Conservation (phyloP, 2,888 invertebrate species). For the Epistrophe grossulariae region DNA sequence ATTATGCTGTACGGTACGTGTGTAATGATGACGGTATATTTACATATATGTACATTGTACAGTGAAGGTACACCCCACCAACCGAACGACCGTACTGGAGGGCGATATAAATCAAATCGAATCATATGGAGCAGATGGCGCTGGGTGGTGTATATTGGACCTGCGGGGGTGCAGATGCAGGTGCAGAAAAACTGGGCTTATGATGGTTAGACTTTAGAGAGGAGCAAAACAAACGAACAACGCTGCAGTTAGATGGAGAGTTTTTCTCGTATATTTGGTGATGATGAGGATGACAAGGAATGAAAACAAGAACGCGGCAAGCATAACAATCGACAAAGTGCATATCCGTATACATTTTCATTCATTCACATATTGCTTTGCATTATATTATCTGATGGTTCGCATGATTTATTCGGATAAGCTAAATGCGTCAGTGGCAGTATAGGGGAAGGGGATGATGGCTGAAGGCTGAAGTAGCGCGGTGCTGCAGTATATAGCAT, state of each 20-base stretch:
- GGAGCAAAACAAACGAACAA: not conserved
- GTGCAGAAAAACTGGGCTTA: not conserved
- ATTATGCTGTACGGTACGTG: conserved; percentile 47
- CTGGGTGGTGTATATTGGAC: not conserved
- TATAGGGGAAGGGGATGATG: not conserved
- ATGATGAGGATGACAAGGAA: conserved; percentile 68
- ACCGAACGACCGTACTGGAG: not conserved
- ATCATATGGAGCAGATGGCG: conserved; percentile 49
- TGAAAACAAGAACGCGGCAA: conserved; percentile 71
- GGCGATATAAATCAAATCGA: conserved; percentile 72
- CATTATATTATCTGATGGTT: conserved; percentile 70
- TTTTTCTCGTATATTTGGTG: conserved; percentile 32
- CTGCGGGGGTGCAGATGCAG: not conserved
- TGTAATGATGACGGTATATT: conserved; percentile 9
- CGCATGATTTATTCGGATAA: conserved; percentile 73
- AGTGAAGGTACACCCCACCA: not conserved
- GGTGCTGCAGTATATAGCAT: conserved; percentile 28
- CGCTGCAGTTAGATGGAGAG: conserved; percentile 52
- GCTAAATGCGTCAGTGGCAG: conserved; percentile 37
- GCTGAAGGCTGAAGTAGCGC: not conserved
- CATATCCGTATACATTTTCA: conserved; percentile 33
- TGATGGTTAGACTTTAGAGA: conserved; percentile 8
- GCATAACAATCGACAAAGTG: conserved; percentile 75
- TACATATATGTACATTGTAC: too few species aligned
- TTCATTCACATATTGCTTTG: conserved; percentile 62